These are phyloP conservation scores for Margaritifera margaritifera DNA, from an alignment of 2,888 invertebrate genomes.

Conservation along the genomic window DNA sequence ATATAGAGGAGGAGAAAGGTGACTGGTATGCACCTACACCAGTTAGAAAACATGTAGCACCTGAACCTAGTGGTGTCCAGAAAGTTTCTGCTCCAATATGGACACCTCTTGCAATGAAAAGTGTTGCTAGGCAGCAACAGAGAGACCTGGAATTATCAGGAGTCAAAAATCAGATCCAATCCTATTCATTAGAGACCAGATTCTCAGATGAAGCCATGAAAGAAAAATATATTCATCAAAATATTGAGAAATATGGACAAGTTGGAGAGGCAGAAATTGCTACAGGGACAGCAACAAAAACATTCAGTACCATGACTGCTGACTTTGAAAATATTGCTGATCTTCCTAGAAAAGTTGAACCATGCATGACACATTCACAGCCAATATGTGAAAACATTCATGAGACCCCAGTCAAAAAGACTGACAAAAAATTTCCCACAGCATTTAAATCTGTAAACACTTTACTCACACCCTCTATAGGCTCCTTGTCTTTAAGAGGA, in stretches of 20 bases:
- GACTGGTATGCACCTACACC: neutral
- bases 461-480: conserved; percentile 16
- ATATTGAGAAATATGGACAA: too few species aligned
- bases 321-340: too few species aligned
- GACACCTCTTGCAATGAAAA: conserved; percentile 36
- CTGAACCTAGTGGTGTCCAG: neutral
- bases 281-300: too few species aligned
- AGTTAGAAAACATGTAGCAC: neutral
- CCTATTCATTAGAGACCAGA: neutral
- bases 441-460: conserved; percentile 19
- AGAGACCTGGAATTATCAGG: too few species aligned
- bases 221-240: neutral
- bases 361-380: too few species aligned
- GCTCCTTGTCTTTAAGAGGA: conserved; percentile 24
- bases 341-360: too few species aligned
- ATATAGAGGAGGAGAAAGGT: neutral
- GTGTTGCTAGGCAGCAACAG: conserved; percentile 22
- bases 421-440: neutral
- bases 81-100: conserved; percentile 21
- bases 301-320: too few species aligned
- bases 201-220: neutral
- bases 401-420: too few species aligned
- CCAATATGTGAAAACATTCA: too few species aligned
- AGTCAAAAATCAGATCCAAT: neutral
- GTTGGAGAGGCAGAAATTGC: too few species aligned